Base-by-base conservation (phyloP, 2,888 invertebrate species). In the Sceliomorpha sp. region DNA sequence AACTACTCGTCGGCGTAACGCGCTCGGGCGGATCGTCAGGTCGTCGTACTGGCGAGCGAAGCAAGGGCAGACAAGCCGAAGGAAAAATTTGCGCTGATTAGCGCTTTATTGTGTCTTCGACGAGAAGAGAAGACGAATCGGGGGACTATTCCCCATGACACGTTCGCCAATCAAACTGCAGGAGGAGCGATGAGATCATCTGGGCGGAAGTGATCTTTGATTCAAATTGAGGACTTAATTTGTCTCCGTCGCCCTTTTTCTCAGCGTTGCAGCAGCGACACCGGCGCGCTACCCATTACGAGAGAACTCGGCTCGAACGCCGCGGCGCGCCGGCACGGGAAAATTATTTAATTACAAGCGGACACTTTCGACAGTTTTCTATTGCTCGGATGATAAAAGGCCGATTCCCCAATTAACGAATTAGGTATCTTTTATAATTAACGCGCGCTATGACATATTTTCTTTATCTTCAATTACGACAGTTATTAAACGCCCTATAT, bases 201-300 rank as follows among this genome's bases (percentile, higher is more conserved):
- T 64, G 77, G 67, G 76, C 85, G 86, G 85, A 86, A 86, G 79
- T 76, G 83, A 85, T 83, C 82, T 86, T 82, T 82, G 81, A 83
- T 83, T 83, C 78, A 77, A 84, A 80, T 82, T 81, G 82, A 85
- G 81, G 79, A 83, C 82, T 84, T 85, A 84, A 86, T 86, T 85
- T 77, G 70, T 74, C 72, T 74, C 70, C 62, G 62, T 67, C 75
- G 56, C 55, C 58, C 47, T 44, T 69, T 58, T 55, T 66, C 70
- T 51, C 48, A 7, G 29, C n/a, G n/a, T n/a, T 14, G 17, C 47
- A 13, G 60, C 44, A 45, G 13, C 31, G 34, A 47, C 26, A 14
- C 12, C 10, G 7, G 34, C 36, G n/a, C 13, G 12, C 9, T 4
- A 24, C 13, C 24, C 36, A 47, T 47, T 32, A 32, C 10, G 32